Evolutionary conservation across 1,140 invertebrate genomes (phyloP).

Genomic region (Dreissena rostriformis): DNA sequence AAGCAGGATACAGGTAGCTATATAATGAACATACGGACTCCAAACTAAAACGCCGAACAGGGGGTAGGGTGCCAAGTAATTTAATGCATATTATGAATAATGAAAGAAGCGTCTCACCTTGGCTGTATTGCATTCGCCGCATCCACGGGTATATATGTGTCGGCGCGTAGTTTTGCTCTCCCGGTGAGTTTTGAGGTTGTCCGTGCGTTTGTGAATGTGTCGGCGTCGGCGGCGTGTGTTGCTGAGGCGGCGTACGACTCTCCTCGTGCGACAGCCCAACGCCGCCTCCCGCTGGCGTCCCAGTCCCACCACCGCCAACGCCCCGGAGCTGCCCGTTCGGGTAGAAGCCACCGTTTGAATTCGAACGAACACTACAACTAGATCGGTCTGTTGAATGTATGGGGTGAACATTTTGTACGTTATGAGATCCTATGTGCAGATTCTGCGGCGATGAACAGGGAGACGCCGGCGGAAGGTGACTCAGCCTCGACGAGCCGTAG

Average conservation of each 20-base stretch:
- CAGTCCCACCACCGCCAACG: background rate
- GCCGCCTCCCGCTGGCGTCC: background rate
- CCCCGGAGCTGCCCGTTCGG: conserved; percentile 64
- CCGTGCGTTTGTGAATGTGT: conserved; percentile 60
- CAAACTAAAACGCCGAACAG: no score
- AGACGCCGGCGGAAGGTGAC: conserved; percentile 70
- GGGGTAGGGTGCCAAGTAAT: no score
- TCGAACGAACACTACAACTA: conserved; percentile 64
- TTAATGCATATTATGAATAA: conserved; percentile 15
- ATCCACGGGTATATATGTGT: conserved; percentile 79
- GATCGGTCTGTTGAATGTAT: conserved; percentile 61
- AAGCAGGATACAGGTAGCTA: background rate
- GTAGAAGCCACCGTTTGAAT: conserved; percentile 66
- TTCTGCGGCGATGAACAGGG: conserved; percentile 70
- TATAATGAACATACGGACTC: no score
- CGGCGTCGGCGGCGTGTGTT: conserved; percentile 63
- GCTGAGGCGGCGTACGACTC: conserved; percentile 65
- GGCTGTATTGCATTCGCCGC: conserved; percentile 78
- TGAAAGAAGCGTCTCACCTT: conserved; percentile 66
- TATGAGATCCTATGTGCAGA: conserved; percentile 60
- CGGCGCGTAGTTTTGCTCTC: conserved; percentile 62
- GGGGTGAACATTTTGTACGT: conserved; percentile 64
- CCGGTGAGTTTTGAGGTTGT: conserved; percentile 50
- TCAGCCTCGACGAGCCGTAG: conserved; percentile 70
- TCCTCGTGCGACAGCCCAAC: conserved; percentile 53